phyloP scores from a whole-genome alignment of 2,797 vertebrate species.

The Erithacus rubecula region DNA sequence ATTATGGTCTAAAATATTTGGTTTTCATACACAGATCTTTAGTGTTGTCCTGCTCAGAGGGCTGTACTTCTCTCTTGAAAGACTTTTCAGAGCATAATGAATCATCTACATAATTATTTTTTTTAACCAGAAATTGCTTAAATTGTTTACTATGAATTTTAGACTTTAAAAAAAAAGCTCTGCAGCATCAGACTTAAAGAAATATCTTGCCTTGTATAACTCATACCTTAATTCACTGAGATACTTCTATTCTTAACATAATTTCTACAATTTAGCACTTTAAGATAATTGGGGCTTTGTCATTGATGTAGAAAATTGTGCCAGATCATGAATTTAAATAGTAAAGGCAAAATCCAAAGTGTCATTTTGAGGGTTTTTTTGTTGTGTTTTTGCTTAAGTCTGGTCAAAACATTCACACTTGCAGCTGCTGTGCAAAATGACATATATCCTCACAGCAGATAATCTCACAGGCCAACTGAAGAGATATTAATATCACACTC shows the following conservation, averaged over 20 bases:
- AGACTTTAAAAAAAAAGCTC: background rate
- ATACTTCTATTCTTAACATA: background rate
- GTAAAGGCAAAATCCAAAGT: background rate
- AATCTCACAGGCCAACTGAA: background rate
- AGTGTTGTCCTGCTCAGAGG: background rate
- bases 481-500: slow-evolving; percentile 14
- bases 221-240: background rate
- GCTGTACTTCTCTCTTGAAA: background rate
- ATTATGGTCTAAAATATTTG: background rate
- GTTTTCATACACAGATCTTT: background rate
- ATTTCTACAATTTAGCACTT: background rate
- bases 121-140: background rate
- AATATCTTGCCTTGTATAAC: background rate
- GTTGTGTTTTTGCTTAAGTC: background rate
- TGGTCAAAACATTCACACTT: background rate
- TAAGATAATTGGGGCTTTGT: background rate
- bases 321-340: background rate
- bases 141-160: background rate
- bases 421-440: background rate
- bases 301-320: background rate
- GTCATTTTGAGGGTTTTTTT: background rate
- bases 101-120: background rate
- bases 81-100: background rate
- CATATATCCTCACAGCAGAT: background rate
- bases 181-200: background rate